Evolutionary conservation across 1,140 invertebrate species (phyloP).

Genomic region (Zaprionus inermis): DNA sequence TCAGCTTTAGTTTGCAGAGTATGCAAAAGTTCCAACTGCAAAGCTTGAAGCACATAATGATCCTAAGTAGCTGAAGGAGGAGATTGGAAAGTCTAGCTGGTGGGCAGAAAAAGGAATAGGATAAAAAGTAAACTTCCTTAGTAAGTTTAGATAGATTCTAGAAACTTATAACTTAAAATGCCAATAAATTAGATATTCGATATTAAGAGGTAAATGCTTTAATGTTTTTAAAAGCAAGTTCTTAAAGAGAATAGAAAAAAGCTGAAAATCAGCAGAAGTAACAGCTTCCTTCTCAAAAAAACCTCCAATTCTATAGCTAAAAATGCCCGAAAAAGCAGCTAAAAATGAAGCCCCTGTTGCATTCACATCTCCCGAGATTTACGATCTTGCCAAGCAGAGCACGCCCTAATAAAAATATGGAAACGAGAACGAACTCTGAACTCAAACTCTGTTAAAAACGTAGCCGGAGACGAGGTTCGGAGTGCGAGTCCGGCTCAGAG

Average conservation of each 20-base stretch:
- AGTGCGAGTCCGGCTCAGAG: neutral
- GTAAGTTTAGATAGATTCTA: too few species aligned
- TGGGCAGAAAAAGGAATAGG: too few species aligned
- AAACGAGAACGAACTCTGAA: neutral
- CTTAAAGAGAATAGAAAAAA: neutral
- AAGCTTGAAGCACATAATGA: neutral
- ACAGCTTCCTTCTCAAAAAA: too few species aligned
- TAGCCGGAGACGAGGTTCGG: neutral
- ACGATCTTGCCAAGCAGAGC: conserved; percentile 6
- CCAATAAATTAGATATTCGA: too few species aligned
- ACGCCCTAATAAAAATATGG: conserved; percentile 56
- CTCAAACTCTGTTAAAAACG: conserved; percentile 40
- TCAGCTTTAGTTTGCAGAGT: neutral
- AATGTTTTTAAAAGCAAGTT: too few species aligned
- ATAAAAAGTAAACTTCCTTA: too few species aligned
- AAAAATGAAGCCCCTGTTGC: neutral
- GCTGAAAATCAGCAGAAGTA: neutral
- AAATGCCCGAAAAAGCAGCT: neutral
- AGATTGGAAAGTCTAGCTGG: neutral
- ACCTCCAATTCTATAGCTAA: too few species aligned
- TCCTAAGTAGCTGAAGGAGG: neutral
- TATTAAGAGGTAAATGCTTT: too few species aligned
- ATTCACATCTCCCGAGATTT: conserved; percentile 23
- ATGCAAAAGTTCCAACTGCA: neutral
- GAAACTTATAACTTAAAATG: too few species aligned